phyloP scores from a whole-genome alignment of 2,888 invertebrate species.

The Dascillus cervinus region DNA sequence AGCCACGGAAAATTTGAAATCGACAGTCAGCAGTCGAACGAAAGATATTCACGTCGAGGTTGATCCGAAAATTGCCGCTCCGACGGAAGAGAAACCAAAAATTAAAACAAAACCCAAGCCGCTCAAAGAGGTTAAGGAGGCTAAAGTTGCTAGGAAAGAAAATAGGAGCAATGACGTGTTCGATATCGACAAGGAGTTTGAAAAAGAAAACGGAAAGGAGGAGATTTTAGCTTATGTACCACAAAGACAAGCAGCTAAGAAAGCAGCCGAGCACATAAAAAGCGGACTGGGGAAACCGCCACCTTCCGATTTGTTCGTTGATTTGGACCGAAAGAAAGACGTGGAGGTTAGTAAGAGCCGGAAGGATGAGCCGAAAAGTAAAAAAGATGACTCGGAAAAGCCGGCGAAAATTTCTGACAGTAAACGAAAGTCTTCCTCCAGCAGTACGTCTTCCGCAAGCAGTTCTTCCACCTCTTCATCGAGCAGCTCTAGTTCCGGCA shows the following conservation, averaged over 20 bases:
- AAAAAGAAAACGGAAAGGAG: slow-evolving; percentile 49
- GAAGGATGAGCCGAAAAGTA: slow-evolving; percentile 22
- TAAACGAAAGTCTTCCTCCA: slow-evolving; percentile 50
- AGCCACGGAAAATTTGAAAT: slow-evolving; percentile 79
- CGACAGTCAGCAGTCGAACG: slow-evolving; percentile 47
- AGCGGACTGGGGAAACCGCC: slow-evolving; percentile 60
- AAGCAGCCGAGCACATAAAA: slow-evolving; percentile 84
- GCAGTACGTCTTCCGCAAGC: slow-evolving; percentile 46
- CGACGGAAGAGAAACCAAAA: slow-evolving; percentile 19
- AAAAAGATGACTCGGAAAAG: slow-evolving; percentile 24
- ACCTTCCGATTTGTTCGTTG: slow-evolving; percentile 27
- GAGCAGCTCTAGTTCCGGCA: slow-evolving; percentile 50
- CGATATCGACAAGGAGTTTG: slow-evolving; percentile 56
- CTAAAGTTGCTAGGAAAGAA: slow-evolving; percentile 24
- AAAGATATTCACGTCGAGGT: slow-evolving; percentile 29
- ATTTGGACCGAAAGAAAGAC: slow-evolving; percentile 30
- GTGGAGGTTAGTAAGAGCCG: slow-evolving; percentile 15
- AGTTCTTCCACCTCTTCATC: slow-evolving; percentile 45
- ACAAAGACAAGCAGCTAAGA: slow-evolving; percentile 84
- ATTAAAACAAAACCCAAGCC: slow-evolving; percentile 43
- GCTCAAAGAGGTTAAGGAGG: slow-evolving; percentile 18
- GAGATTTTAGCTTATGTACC: slow-evolving; percentile 76
- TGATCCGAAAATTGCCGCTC: slow-evolving; percentile 17
- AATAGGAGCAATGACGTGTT: slow-evolving; percentile 37
- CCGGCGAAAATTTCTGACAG: slow-evolving; percentile 33